These are phyloP conservation scores for Phrynocephalus vlangalii DNA, from an alignment of 2,797 vertebrate genomes.

Conservation along the genomic window DNA sequence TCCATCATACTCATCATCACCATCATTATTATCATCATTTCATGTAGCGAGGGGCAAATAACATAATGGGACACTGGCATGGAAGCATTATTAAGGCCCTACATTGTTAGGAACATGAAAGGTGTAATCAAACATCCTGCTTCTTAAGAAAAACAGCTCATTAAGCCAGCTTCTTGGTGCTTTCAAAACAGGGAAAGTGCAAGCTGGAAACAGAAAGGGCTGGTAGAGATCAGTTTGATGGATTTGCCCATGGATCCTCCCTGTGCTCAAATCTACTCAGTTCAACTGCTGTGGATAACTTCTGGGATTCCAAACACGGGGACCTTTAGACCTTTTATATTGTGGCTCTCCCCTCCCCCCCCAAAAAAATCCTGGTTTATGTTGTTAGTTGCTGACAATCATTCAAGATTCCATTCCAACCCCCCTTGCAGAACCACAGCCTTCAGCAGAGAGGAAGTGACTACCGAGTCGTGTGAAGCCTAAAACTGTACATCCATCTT, in stretches of 20 bases:
- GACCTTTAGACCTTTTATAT: neutral
- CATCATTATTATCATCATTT: neutral
- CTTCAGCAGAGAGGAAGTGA: neutral
- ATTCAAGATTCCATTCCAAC: neutral
- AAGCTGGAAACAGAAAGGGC: neutral
- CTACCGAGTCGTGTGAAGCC: neutral
- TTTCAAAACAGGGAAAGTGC: neutral
- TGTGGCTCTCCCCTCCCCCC: neutral
- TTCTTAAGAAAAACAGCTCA: constrained; percentile 1
- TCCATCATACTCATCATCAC: neutral
- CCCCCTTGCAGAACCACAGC: neutral
- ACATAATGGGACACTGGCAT: neutral
- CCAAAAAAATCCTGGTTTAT: neutral
- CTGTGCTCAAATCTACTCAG: neutral
- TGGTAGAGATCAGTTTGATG: neutral
- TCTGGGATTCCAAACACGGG: neutral
- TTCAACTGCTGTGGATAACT: neutral
- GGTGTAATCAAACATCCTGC: neutral
- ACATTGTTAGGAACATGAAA: constrained; percentile 1
- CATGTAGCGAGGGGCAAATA: neutral
- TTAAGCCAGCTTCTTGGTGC: neutral
- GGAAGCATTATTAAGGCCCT: neutral
- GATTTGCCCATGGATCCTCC: neutral
- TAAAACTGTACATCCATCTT: neutral
- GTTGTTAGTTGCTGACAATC: neutral